Conservation (phyloP, 2,888 invertebrate genomes). For the Pollenia griseotomentosa region DNA sequence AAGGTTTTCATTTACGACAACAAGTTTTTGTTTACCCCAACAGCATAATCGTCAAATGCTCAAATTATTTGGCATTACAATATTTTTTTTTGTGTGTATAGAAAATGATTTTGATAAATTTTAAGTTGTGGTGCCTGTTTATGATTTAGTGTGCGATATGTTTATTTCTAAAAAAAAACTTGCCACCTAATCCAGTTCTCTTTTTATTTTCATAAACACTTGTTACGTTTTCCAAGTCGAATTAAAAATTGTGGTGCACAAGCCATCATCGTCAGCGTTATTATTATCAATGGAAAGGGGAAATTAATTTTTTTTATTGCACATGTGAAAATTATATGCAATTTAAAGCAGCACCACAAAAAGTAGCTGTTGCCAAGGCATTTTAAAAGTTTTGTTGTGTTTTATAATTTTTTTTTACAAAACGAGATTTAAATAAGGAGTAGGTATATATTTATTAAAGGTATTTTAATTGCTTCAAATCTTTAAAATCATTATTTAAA, state of each 20-base stretch:
- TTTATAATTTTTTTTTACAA: not conserved
- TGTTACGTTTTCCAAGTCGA: constrained; percentile 40
- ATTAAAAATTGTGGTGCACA: constrained; percentile 19
- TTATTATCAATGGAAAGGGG: not conserved
- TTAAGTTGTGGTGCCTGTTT: too few species aligned
- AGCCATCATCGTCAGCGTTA: not conserved
- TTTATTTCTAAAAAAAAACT: not conserved
- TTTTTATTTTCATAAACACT: constrained; percentile 21
- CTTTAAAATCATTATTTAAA: too few species aligned
- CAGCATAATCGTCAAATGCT: too few species aligned
- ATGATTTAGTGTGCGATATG: too few species aligned
- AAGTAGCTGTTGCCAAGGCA: not conserved
- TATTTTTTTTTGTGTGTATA: too few species aligned
- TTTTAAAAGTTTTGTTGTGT: not conserved
- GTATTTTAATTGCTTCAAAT: not conserved
- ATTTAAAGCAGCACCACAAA: not conserved
- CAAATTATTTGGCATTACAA: too few species aligned
- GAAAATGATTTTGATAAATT: too few species aligned
- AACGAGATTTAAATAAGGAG: constrained; percentile 1
- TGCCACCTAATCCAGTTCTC: not conserved
- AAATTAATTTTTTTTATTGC: not conserved
- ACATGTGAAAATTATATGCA: not conserved
- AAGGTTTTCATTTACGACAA: too few species aligned
- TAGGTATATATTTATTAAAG: not conserved
- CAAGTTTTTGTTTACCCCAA: too few species aligned